A percentile compares a stretch with the other conserved stretches of the same genome.
Conservation (phyloP, 2,113 vertebrate species). For the Alligator mississippiensis region DNA sequence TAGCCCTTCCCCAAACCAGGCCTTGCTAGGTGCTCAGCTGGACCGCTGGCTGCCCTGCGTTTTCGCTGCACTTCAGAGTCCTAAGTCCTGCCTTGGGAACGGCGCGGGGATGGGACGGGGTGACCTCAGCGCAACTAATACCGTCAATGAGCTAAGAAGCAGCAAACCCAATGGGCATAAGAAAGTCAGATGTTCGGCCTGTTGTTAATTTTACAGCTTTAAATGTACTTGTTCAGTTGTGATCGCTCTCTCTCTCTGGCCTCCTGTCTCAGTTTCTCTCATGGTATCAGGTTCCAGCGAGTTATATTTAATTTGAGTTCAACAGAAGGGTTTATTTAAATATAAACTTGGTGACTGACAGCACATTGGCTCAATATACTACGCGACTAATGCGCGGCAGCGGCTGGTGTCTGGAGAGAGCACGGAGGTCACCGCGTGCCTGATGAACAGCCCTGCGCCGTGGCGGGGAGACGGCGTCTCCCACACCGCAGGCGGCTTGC, state of each 20-base stretch:
- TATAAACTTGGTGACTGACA: conserved; percentile 51
- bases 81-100: conserved; percentile 13
- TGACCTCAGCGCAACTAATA: conserved; percentile 13
- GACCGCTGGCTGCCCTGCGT: conserved; percentile 43
- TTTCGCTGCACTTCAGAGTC: conserved; percentile 31
- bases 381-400: not conserved
- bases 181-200: conserved; percentile 29
- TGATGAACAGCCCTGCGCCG: not conserved
- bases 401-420: conserved; percentile 13
- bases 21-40: not conserved
- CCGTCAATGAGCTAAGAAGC: conserved; percentile 8
- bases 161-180: not conserved
- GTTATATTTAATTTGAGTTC: conserved; percentile 62
- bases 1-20: not conserved
- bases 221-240: conserved; percentile 34
- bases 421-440: conserved; percentile 14
- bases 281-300: conserved; percentile 35
- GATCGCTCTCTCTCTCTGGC: conserved; percentile 15
- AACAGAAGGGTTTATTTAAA: conserved; percentile 70
- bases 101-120: not conserved
- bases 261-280: conserved; percentile 51
- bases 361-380: not conserved
- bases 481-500: not conserved
- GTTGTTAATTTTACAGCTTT: not conserved
- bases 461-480: not conserved